Evolutionary conservation across 1,140 invertebrate species (phyloP), one percentile per base, ranked within the genome.

Genomic region (Drosophila novamexicana): DNA sequence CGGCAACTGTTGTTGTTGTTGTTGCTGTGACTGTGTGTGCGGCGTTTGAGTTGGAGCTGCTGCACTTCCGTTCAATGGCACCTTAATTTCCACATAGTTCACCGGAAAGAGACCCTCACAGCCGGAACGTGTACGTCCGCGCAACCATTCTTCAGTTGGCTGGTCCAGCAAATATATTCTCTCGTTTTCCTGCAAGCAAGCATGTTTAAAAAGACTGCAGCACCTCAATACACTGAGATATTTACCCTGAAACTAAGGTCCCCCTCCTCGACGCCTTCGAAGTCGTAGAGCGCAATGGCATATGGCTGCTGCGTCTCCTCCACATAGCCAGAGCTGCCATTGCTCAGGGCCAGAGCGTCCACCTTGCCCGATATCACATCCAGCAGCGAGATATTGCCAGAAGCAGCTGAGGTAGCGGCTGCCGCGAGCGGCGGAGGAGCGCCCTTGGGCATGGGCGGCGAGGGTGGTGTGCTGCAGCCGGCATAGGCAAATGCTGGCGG

Each of bases 141-240:
- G 94, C 65, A 96, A 89, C 97, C 97, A 98, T 69, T 97, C 95
- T n/a, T 95, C 93, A 81, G 97, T 96, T 7, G 97, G 92, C 73
- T 94, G 93, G 72, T 94, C 93, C 53, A 95, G 82, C 65, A 97
- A 93, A 66, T 95, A 93, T 44, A 98, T 95, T 70, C 94, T 93
- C 78, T 97, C 95, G 72, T 94, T 94, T 44, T 93, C 94, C 96
- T 97, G 61, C 9, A 93, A 64, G 3, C 9, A 18, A 34, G 8
- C 29, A 69, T 16, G 37, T 39, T 29, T 44, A 37, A 14, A 7
- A 29, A 12, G 4, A 16, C 40, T 22, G 2, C 6, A 16, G 7
- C 1, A 4, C 5, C 6, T 9, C 1, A 6, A 6, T 5, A n/a
- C n/a, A 39, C 1, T 2, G 9, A 10, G 53, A 16, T 0, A 80